Evolutionary conservation across 2,797 vertebrate species (phyloP), one percentile per base, ranked within the genome.

Genomic region (Rhinatrema bivittatum): DNA sequence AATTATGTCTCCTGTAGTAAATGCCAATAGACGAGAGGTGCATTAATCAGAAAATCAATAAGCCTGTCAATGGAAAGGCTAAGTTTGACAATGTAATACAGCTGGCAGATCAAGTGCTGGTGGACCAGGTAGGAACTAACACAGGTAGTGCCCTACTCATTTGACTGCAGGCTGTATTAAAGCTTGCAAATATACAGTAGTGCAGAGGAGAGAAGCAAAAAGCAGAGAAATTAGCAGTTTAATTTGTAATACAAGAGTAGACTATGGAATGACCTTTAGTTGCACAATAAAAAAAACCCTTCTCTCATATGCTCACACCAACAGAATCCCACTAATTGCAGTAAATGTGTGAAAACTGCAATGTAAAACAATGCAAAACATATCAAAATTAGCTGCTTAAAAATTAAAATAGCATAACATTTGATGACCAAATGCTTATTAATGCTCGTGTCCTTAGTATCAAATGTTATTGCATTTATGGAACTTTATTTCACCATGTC

Each of bases 1-100:
- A 93, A 93, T 91, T 60, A 88, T 89, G 84, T 88, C 71, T 78
- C 75, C 80, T 72, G 75, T 53, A 68, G 85, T 73, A 84, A 86
- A 87, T 12, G 70, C 60, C 83, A 84, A 85, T 88, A 76, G 75
- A 68, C 38, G 60, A 82, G 71, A 86, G 81, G 78, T 86, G 64
- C 87, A 89, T 93, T 91, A 91, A 92, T 95, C 87, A 90, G 82
- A 48, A 79, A 87, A 91, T 94, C 88, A 63, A 89, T 92, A 42
- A 7, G 8, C 35, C 56, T 80, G 79, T 84, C 87, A 75, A 88
- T 86, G 73, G 53, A 68, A 76, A 61, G 70, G 54, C 68, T 70
- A 13, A 60, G 50, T 63, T 68, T 80, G 78, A 85, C 79, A 87
- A 39, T 19, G 41, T 39, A 59, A 51, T 65, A 51, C 50, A 54